Conservation (phyloP, 2,888 invertebrate species). For the Athetis lepigone region DNA sequence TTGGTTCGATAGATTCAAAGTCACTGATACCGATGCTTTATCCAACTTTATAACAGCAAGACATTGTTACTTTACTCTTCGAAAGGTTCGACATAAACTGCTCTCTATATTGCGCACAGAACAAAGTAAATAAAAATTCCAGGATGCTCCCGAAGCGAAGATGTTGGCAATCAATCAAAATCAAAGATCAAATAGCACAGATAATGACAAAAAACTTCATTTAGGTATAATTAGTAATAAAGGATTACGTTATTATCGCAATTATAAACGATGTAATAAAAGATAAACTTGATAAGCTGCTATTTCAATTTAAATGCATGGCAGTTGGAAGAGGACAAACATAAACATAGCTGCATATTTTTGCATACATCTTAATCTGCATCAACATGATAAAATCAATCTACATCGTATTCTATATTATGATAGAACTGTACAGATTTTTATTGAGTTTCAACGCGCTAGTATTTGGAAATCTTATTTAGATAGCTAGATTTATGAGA, state of each 20-base stretch:
- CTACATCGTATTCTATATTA: no score
- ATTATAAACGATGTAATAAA: conserved; percentile 26
- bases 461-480: no score
- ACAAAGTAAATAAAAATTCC: conserved; percentile 15
- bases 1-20: not conserved
- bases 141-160: conserved; percentile 28
- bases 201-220: conserved; percentile 38
- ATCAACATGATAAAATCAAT: conserved; percentile 33
- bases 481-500: no score
- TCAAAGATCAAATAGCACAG: conserved; percentile 35
- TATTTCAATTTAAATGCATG: conserved; percentile 22
- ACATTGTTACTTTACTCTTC: conserved; percentile 1
- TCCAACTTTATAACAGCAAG: not conserved
- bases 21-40: not conserved
- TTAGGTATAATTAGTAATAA: conserved; percentile 19
- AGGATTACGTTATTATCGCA: conserved; percentile 43
- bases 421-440: no score
- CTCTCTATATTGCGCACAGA: conserved; percentile 2
- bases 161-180: conserved; percentile 48
- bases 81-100: conserved; percentile 20
- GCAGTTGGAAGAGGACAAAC: conserved; percentile 12
- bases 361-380: conserved; percentile 17
- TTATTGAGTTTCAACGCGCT: no score
- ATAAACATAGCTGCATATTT: conserved; percentile 14
- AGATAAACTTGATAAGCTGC: conserved; percentile 9